Percentiles rank a stretch among this genome's conserved stretches.
Conservation (phyloP, 2,888 invertebrate species). For the Euplagia quadripunctaria region DNA sequence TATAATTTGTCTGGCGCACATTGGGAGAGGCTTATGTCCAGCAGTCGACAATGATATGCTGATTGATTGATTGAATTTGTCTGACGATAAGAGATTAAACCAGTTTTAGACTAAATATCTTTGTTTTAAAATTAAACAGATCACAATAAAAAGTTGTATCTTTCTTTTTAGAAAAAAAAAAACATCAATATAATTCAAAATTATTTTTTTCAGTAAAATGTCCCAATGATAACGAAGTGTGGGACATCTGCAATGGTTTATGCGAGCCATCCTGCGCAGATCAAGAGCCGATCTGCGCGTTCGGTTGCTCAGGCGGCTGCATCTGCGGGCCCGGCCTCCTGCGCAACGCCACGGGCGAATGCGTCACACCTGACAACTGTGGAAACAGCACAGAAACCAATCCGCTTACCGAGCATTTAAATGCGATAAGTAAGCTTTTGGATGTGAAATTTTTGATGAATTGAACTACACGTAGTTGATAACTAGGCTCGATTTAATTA, state of each 20-base stretch:
- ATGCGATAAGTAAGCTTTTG: slow-evolving; percentile 73
- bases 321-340: slow-evolving; percentile 74
- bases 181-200: no score
- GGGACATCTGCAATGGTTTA: slow-evolving; percentile 71
- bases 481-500: background rate
- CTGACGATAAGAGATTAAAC: no score
- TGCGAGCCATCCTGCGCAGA: slow-evolving; percentile 77
- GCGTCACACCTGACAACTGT: slow-evolving; percentile 75
- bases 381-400: slow-evolving; percentile 65
- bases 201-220: slow-evolving; percentile 69
- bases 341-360: slow-evolving; percentile 66
- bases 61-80: no score
- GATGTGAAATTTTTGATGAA: slow-evolving; percentile 49
- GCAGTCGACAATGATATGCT: no score
- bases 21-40: no score
- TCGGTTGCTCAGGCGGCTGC: slow-evolving; percentile 74
- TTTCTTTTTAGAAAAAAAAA: no score
- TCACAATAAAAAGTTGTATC: no score
- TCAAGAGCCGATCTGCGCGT: slow-evolving; percentile 76
- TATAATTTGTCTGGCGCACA: no score
- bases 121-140: no score
- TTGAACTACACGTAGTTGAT: background rate
- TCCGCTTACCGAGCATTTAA: slow-evolving; percentile 68
- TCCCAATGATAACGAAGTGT: slow-evolving; percentile 74
- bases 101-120: no score